Conservation (phyloP, 2,113 vertebrate species). For the Origma solitaria region DNA sequence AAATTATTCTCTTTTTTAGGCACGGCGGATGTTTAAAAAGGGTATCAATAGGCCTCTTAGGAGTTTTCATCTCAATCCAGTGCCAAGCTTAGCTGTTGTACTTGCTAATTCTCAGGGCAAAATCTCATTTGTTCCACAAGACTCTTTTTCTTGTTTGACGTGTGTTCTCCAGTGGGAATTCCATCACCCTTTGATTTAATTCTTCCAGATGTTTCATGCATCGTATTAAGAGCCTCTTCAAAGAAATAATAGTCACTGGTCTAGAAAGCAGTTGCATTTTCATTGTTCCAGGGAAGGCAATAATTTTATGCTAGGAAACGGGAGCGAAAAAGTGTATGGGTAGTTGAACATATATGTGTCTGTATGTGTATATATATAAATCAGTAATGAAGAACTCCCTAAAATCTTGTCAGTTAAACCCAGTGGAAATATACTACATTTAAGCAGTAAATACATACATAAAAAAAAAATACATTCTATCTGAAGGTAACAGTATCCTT, state of each 20-base stretch:
- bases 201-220: constrained; percentile 70
- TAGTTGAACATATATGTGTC: constrained; percentile 37
- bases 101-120: constrained; percentile 60
- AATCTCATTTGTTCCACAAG: constrained; percentile 64
- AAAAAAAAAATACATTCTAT: constrained; percentile 49
- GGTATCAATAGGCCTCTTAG: constrained; percentile 30
- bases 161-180: constrained; percentile 61
- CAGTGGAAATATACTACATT: constrained; percentile 40
- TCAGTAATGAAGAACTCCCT: constrained; percentile 51
- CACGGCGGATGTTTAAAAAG: neutral
- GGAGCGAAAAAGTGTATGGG: constrained; percentile 39
- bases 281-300: constrained; percentile 47
- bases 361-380: constrained; percentile 32
- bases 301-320: constrained; percentile 53
- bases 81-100: constrained; percentile 33
- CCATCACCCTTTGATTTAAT: constrained; percentile 68
- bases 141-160: constrained; percentile 64
- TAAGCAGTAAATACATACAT: constrained; percentile 55
- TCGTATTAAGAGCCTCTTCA: constrained; percentile 61
- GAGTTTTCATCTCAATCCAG: constrained; percentile 45
- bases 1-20: neutral
- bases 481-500: constrained; percentile 55
- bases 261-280: constrained; percentile 46
- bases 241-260: constrained; percentile 38
- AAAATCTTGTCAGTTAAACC: constrained; percentile 48